Evolutionary conservation across 2,797 vertebrate species (phyloP), one percentile per base, ranked within the genome.

Genomic region (Toxotes lorentzi): DNA sequence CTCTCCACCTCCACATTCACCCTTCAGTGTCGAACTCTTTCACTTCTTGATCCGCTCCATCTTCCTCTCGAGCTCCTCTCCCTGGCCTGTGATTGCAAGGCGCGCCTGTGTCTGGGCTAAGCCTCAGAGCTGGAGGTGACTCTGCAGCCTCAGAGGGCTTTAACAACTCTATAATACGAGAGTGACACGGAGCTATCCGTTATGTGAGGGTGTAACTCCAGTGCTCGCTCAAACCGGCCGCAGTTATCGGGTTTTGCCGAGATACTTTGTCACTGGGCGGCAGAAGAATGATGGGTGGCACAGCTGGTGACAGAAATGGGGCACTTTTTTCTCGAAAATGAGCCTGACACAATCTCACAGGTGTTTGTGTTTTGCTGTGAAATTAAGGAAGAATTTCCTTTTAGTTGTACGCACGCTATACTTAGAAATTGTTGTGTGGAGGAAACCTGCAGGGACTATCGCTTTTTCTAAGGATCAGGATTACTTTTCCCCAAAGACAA

Each of bases 141-240:
- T 78, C 66, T 57, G 73, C 73, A 30, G 54, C 64, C 82, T 76
- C 80, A 67, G 61, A 76, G 65, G 69, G 48, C 72, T 86, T 78
- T 67, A 72, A 82, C 74, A 70, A 12, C 82, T 85, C 80, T 63
- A 79, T 84, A 82, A 84, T 45, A 50, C 40, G 40, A 51, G 56
- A 1, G 58, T 61, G 81, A 86, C 76, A 83, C 57, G 16, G 34
- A 81, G 82, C 57, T n/a, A 75, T 85, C 65, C 0, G 24, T 86
- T 84, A 79, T 58, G 32, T 7, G 72, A 66, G 40, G 71, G 63
- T 60, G 77, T 43, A 74, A 56, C 71, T 54, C 58, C 61, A 30
- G 57, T n/a, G 60, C 38, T 70, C 45, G 3, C 69, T 76, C 65
- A 78, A 50, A 74, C 19, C 23, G 62, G 58, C 30, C 19, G 61